These are phyloP conservation scores for Polydrusus pterygomalis DNA, from an alignment of 2,888 invertebrate species.

Conservation along the genomic window DNA sequence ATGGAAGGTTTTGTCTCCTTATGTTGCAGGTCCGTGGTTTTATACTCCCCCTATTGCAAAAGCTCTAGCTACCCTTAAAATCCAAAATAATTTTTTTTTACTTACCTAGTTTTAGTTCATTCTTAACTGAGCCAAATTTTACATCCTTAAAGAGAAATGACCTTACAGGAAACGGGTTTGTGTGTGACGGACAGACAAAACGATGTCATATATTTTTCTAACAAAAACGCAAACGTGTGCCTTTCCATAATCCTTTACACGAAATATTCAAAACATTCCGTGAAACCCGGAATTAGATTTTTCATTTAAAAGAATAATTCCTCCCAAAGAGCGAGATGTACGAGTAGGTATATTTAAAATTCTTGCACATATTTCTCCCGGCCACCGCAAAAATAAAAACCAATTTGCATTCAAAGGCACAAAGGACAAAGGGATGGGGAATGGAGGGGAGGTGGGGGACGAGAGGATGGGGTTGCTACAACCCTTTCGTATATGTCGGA, in stretches of 20 bases:
- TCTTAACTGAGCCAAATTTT: too few species aligned
- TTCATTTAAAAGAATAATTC: constrained; percentile 52
- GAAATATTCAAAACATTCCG: constrained; percentile 40
- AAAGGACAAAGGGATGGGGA: constrained; percentile 53
- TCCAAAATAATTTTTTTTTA: too few species aligned
- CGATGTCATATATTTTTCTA: too few species aligned
- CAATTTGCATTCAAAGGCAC: constrained; percentile 56
- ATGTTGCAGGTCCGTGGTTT: too few species aligned
- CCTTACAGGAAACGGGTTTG: too few species aligned
- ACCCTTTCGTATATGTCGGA: constrained; percentile 47
- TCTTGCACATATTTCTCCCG: constrained; percentile 55
- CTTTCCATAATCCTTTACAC: too few species aligned
- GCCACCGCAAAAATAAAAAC: constrained; percentile 57
- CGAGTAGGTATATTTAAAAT: constrained; percentile 55
- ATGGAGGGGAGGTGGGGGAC: constrained; percentile 38
- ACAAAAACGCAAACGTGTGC: background rate
- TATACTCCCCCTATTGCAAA: too few species aligned
- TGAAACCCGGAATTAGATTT: constrained; percentile 36
- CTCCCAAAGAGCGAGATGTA: constrained; percentile 38
- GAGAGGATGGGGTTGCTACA: constrained; percentile 45
- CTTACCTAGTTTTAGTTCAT: too few species aligned
- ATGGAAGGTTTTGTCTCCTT: too few species aligned
- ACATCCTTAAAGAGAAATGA: too few species aligned
- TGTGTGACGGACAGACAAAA: too few species aligned
- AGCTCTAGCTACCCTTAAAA: too few species aligned